Base-by-base conservation (phyloP, 2,113 vertebrate genomes). In the Catharus bicknelli region DNA sequence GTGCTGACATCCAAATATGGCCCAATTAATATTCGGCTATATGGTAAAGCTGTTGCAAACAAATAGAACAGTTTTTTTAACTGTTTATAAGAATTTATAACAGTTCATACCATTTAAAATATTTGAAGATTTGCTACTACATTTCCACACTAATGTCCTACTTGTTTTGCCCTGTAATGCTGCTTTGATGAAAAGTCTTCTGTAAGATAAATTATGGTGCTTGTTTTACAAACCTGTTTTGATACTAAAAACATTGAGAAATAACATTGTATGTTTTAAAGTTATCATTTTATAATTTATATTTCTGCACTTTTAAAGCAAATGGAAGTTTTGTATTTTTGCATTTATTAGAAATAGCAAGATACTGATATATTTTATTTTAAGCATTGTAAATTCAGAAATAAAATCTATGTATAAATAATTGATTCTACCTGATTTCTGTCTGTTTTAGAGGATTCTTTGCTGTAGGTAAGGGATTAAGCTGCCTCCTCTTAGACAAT, bases 11-110 rank as follows among this genome's bases (percentile, higher is more conserved):
- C 97, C 67, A 97, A 97, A 88, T 97, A 96, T 86, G 96, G 85
- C 95, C 97, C 96, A 88, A 93, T 99, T 62, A 91, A 94, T 84
- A 94, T 99, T 95, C 98, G 96, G 48, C 98, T 99, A 12, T 95
- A 93, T 72, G 99, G 98, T 97, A 99, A 98, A 97, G 98, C 98
- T 83, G 50, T 97, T 74, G 87, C 82, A 66, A 90, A 95, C 67
- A 67, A 51, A 50, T 93, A 96, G 84, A 91, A 58, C 54, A 58
- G 29, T 75, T 75, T 63, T 73, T 73, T 10, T 22, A 66, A 51
- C 18, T 88, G 18, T 73, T 95, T 62, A 8, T 89, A 94, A 48
- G 83, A 36, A 87, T 90, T 94, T 75, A 16, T 61, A 76, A 58
- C 63, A 61, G 50, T 90, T 93, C n/a, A n/a, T 91, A 34, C 13